Evolutionary conservation across 2,113 vertebrate species (phyloP).

Genomic region (Daphoenositta chrysoptera): DNA sequence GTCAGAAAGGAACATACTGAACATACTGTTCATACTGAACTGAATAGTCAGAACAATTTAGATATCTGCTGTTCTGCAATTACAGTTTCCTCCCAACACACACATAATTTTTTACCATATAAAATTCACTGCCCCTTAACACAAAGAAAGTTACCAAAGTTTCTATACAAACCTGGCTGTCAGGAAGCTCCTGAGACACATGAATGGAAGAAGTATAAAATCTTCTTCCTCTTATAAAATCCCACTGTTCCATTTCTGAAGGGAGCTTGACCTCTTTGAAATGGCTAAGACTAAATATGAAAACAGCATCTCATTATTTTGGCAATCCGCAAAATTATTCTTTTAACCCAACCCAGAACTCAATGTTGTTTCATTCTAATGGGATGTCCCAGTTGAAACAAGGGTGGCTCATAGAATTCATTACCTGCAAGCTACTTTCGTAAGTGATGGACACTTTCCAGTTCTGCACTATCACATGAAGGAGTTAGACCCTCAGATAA

Average conservation of each 20-base stretch:
- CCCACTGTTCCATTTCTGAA: neutral
- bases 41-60: neutral
- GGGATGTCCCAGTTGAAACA: neutral
- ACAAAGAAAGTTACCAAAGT: slow-evolving; percentile 5
- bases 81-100: neutral
- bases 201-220: neutral
- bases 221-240: neutral
- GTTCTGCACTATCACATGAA: slow-evolving; percentile 30
- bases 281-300: neutral
- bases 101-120: neutral
- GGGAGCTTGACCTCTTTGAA: neutral
- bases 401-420: neutral
- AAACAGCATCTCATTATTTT: neutral
- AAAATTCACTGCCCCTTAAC: slow-evolving; percentile 8
- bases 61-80: neutral
- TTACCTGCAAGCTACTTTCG: neutral
- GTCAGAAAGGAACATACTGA: neutral
- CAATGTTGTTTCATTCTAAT: neutral
- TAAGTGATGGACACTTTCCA: slow-evolving; percentile 1
- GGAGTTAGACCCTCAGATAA: slow-evolving; percentile 31
- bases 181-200: neutral
- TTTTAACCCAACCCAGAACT: neutral
- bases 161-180: slow-evolving; percentile 12
- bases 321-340: neutral
- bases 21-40: no score